phyloP scores from a whole-genome alignment of 1,140 invertebrate species.

The Hyposmocoma kahamanoa region DNA sequence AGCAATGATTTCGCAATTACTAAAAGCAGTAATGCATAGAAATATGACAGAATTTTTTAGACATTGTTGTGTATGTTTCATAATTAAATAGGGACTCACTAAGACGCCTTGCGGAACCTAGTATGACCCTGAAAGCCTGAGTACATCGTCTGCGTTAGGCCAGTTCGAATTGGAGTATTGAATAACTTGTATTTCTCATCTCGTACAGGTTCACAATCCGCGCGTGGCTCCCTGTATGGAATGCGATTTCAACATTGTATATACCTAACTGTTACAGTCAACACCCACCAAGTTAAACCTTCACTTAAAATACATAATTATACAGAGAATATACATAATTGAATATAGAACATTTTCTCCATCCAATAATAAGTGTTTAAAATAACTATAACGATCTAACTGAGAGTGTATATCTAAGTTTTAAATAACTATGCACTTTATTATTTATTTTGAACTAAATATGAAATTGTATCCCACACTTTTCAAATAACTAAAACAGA shows the following conservation, averaged over 20 bases:
- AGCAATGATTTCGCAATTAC: too few species aligned
- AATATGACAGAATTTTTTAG: too few species aligned
- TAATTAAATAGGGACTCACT: too few species aligned
- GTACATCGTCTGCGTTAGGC: too few species aligned
- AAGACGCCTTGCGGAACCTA: too few species aligned
- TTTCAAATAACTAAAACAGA: too few species aligned
- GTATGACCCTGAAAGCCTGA: too few species aligned
- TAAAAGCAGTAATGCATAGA: too few species aligned
- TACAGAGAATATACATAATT: conserved; percentile 46
- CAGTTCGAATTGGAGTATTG: too few species aligned
- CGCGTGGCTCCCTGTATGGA: conserved; percentile 5
- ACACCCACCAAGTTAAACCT: conserved; percentile 29
- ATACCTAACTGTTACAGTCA: conserved; percentile 11
- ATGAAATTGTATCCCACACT: conserved; percentile 14
- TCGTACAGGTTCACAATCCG: too few species aligned
- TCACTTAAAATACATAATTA: conserved; percentile 42
- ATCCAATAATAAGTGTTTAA: conserved; percentile 31
- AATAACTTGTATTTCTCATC: too few species aligned
- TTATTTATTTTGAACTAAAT: conserved; percentile 24
- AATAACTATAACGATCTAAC: conserved; percentile 32
- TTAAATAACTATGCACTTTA: conserved; percentile 29
- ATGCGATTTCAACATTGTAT: conserved; percentile 14
- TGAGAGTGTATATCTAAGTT: conserved; percentile 32
- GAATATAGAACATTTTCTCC: conserved; percentile 35
- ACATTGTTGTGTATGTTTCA: too few species aligned